Evolutionary conservation across 53 echinoderm and acorn worm species (phyloP).

Genomic region (Paracentrotus lividus): DNA sequence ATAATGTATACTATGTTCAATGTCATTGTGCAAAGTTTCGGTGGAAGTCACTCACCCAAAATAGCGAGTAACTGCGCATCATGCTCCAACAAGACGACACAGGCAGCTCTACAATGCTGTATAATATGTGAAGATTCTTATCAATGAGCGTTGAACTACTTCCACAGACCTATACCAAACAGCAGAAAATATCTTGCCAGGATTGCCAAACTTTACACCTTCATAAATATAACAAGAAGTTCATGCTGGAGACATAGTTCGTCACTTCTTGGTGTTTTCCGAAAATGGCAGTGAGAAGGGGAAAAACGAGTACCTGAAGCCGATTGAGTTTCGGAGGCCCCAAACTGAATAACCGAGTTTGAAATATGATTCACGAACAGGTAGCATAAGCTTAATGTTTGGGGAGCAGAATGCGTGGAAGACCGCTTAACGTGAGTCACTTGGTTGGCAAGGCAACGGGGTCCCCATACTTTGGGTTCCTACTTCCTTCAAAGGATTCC

Average conservation of each 20-base stretch:
- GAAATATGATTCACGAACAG: conserved; percentile 36
- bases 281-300: background rate
- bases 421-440: background rate
- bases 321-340: conserved; percentile 17
- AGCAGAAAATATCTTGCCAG: no score
- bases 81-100: background rate
- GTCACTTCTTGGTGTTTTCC: background rate
- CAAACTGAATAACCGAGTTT: conserved; percentile 3
- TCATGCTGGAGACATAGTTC: background rate
- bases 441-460: background rate
- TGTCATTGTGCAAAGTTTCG: no score
- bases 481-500: background rate
- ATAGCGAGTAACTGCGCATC: background rate
- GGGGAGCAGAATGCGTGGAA: background rate
- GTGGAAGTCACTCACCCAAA: background rate
- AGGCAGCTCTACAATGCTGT: background rate
- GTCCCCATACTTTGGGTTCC: conserved; percentile 18
- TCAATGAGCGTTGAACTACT: background rate
- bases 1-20: no score
- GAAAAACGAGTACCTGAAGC: background rate
- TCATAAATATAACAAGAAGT: background rate
- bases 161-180: no score
- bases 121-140: no score
- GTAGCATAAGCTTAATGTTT: conserved; percentile 33
- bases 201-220: background rate